Percentiles rank a stretch among this genome's conserved stretches.
Evolutionary conservation across 1,140 invertebrate species (phyloP).

Genomic region (Microplitis mediator): DNA sequence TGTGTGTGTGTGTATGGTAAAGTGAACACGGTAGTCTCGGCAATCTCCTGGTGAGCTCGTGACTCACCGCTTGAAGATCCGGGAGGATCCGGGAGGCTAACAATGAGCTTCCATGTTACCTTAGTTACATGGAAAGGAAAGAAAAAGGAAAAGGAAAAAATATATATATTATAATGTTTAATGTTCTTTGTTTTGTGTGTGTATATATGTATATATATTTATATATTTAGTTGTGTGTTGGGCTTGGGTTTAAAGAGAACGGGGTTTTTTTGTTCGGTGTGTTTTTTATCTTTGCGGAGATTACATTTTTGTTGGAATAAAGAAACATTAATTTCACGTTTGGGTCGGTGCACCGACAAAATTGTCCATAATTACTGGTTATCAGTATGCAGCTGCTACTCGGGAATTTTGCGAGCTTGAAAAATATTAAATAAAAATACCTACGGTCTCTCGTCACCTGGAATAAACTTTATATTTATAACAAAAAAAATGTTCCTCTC

Average conservation of each 20-base stretch:
- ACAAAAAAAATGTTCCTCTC: too few species aligned
- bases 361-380: constrained; percentile 33
- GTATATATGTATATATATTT: neutral
- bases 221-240: neutral
- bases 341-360: constrained; percentile 14
- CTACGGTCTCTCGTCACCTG: neutral
- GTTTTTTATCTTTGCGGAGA: too few species aligned
- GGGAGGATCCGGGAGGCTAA: constrained; percentile 25
- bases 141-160: constrained; percentile 1
- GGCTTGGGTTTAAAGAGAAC: too few species aligned
- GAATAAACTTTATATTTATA: too few species aligned
- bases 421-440: neutral
- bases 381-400: constrained; percentile 26
- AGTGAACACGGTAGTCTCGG: constrained; percentile 19
- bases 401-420: constrained; percentile 9
- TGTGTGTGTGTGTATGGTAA: constrained; percentile 1
- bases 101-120: constrained; percentile 26
- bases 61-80: constrained; percentile 29
- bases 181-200: neutral
- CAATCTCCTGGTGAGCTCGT: constrained; percentile 18
- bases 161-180: neutral
- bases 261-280: too few species aligned
- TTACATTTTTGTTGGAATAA: constrained; percentile 7
- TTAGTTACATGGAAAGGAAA: constrained; percentile 6
- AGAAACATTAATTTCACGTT: constrained; percentile 25